Evolutionary conservation across 2,888 invertebrate species (phyloP).

Genomic region (Nematopogon swammerdamellus): DNA sequence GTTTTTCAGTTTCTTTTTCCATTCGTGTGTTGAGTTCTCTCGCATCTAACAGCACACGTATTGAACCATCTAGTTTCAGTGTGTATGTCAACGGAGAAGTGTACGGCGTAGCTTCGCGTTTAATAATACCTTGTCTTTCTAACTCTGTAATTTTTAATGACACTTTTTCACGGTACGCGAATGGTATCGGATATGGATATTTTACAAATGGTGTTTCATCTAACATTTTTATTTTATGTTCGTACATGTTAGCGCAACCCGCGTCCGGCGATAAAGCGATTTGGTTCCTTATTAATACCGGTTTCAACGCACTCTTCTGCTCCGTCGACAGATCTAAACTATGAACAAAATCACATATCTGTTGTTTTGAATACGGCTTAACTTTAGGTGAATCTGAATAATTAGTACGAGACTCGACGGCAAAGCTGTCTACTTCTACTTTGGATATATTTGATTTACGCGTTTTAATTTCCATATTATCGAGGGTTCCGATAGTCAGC

Average conservation of each 20-base stretch:
- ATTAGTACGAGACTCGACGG: no score
- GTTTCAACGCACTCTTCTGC: neutral
- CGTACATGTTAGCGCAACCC: slow-evolving; percentile 11
- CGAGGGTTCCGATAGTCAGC: neutral
- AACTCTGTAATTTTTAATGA: slow-evolving; percentile 16
- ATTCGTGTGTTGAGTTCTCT: slow-evolving; percentile 18
- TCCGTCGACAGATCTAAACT: no score
- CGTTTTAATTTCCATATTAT: neutral
- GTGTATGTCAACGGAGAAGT: slow-evolving; percentile 18
- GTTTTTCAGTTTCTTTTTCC: slow-evolving; percentile 16
- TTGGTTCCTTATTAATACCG: neutral
- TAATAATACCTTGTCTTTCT: slow-evolving; percentile 17
- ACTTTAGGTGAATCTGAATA: no score
- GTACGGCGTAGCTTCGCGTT: slow-evolving; percentile 16
- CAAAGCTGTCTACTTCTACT: no score
- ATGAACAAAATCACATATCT: no score
- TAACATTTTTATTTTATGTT: slow-evolving; percentile 14
- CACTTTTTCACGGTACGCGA: slow-evolving; percentile 14
- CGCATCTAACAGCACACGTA: slow-evolving; percentile 20
- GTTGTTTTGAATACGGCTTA: no score
- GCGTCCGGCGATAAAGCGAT: slow-evolving; percentile 11
- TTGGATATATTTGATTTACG: neutral
- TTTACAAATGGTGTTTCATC: slow-evolving; percentile 12
- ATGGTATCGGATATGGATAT: slow-evolving; percentile 18
- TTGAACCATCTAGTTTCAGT: slow-evolving; percentile 16